Conservation (phyloP, 2,113 vertebrate species). For the Silurus glanis region DNA sequence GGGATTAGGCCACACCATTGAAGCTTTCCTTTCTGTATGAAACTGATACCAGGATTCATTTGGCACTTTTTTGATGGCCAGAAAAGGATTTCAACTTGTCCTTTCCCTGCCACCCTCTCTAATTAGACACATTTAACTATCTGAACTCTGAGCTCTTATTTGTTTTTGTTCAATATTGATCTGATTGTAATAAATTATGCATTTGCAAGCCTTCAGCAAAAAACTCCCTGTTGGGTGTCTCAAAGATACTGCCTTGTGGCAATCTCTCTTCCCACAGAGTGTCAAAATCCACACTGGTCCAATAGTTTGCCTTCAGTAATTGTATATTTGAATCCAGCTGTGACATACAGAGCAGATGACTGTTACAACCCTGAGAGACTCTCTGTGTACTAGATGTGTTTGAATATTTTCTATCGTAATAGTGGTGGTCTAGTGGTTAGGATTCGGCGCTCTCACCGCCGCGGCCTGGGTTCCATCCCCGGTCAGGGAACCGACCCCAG, state of each 20-base stretch:
- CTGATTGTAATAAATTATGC: constrained; percentile 68
- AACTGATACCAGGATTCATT: constrained; percentile 68
- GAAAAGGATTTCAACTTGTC: constrained; percentile 29
- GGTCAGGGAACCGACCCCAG: no score
- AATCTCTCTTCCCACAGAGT: constrained; percentile 58
- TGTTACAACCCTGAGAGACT: neutral
- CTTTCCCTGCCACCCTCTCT: constrained; percentile 10
- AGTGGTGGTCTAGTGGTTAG: no score
- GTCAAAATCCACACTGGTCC: constrained; percentile 69
- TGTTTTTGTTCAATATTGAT: constrained; percentile 63
- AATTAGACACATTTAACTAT: constrained; percentile 47
- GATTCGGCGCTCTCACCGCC: no score
- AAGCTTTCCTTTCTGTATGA: constrained; percentile 61
- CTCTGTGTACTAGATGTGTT: neutral
- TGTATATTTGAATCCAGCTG: constrained; percentile 48
- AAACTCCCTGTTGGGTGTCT: constrained; percentile 63
- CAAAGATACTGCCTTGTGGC: constrained; percentile 65
- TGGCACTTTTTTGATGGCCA: constrained; percentile 42
- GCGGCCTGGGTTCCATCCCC: no score
- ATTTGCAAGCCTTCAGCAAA: constrained; percentile 62
- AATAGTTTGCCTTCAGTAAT: constrained; percentile 57
- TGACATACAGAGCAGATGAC: neutral
- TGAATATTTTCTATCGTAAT: neutral
- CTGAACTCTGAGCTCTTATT: constrained; percentile 13
- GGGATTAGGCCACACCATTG: constrained; percentile 56